Evolutionary conservation across 1,140 invertebrate species (phyloP).

Genomic region (Chironomus striatipennis): DNA sequence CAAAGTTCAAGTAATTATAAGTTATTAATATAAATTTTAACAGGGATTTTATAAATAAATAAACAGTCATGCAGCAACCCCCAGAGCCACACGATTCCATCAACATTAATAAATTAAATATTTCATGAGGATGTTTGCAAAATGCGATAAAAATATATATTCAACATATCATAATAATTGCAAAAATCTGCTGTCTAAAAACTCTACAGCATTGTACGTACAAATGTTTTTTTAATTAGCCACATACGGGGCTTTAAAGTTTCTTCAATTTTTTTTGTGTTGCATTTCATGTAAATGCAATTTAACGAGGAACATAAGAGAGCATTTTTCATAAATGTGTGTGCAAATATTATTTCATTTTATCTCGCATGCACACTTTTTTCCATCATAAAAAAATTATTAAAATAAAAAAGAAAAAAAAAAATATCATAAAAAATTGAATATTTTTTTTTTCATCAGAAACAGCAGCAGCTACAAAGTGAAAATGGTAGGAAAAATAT

Average conservation of each 20-base stretch:
- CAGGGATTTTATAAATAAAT: no score
- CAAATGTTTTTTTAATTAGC: constrained; percentile 23
- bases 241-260: not conserved
- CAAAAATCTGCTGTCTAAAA: not conserved
- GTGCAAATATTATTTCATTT: not conserved
- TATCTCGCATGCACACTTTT: constrained; percentile 12
- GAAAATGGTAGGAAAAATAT: constrained; percentile 1
- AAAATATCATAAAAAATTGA: no score
- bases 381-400: not conserved
- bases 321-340: not conserved
- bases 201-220: not conserved
- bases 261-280: not conserved
- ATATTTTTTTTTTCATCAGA: not conserved
- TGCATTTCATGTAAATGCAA: not conserved
- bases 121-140: no score
- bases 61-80: no score
- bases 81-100: no score
- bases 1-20: no score
- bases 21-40: no score
- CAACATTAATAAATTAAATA: no score
- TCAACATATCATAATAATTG: not conserved
- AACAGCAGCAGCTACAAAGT: constrained; percentile 8
- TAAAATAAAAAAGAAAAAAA: no score
- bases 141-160: not conserved
- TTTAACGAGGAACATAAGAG: not conserved